Evolutionary conservation across 1,140 invertebrate genomes (phyloP), one percentile per base, ranked within the genome.

Genomic region (Chymomyza costata): DNA sequence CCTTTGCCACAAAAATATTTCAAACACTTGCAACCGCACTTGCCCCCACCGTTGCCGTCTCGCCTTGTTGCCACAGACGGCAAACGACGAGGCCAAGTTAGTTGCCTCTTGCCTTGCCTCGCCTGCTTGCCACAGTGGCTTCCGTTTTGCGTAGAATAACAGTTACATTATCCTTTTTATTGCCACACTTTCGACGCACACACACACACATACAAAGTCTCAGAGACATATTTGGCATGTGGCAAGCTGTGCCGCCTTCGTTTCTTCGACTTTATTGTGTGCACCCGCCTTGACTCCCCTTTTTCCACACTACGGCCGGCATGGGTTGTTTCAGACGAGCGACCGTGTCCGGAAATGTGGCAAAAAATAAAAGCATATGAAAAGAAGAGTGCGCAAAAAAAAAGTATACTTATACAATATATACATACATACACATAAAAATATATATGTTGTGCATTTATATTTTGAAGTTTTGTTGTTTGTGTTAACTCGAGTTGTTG

Each of bases 111-210:
- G 10, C 15, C 15, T 10, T 1, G 8, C 17, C 18, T 19, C 13
- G 18, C 7, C 17, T 40, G 10, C 38, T 40, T 19, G 21, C 21
- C 45, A 32, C 14, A 14, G 25, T 10, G 5, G 25, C 25, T 28
- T 5, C 80, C 67, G 66, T 65, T 80, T 65, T 82, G 67, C 66
- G 66, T 73, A 80, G 71, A 80, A 82, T 82, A 82, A 82, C 78
- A 82, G 78, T 82, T 82, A 78, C 81, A 82, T 82, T 82, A 82
- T 82, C 78, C 78, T 82, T 82, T 82, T 82, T 82, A 82, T 82
- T 82, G 71, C 78, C 78, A 82, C 78, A 82, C 78, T 82, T 82
- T 80, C 74, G 65, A 65, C 64, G 62, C 69, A 82, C 6, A 49
- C 25, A 46, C 31, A 50, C 8, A 45, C 15, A 34, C 14, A 40